These are phyloP conservation scores for Lithophane socia DNA, from an alignment of 2,888 invertebrate genomes.

Conservation along the genomic window DNA sequence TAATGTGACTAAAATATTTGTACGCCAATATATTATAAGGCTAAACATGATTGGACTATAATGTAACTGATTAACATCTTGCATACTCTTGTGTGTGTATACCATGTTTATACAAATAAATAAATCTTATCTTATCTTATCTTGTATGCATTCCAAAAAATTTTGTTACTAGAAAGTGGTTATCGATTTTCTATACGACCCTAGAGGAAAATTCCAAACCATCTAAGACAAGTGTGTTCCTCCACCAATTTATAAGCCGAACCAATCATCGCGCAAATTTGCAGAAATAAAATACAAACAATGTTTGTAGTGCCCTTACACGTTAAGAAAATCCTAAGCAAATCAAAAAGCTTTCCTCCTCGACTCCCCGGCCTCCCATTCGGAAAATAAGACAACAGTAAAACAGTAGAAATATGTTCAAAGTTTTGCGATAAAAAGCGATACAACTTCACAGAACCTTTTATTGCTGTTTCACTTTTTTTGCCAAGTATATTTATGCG, in stretches of 20 bases:
- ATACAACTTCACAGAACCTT: constrained; percentile 57
- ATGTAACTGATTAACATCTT: too few species aligned
- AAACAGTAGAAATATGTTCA: constrained; percentile 62
- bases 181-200: not conserved
- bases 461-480: constrained; percentile 50
- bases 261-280: not conserved
- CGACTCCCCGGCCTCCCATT: constrained; percentile 44
- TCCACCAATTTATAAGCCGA: not conserved
- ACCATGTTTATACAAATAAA: too few species aligned
- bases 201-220: too few species aligned
- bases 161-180: not conserved
- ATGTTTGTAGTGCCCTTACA: not conserved
- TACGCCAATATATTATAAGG: too few species aligned
- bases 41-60: too few species aligned
- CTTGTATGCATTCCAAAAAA: not conserved
- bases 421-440: constrained; percentile 65
- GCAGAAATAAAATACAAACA: not conserved
- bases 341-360: constrained; percentile 25
- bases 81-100: too few species aligned
- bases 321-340: constrained; percentile 19
- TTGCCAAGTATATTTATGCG: not conserved
- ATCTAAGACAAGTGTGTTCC: not conserved
- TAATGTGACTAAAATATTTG: too few species aligned
- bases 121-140: too few species aligned
- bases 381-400: constrained; percentile 55